phyloP scores from a whole-genome alignment of 1,140 invertebrate species.

The Trichogramma pretiosum region DNA sequence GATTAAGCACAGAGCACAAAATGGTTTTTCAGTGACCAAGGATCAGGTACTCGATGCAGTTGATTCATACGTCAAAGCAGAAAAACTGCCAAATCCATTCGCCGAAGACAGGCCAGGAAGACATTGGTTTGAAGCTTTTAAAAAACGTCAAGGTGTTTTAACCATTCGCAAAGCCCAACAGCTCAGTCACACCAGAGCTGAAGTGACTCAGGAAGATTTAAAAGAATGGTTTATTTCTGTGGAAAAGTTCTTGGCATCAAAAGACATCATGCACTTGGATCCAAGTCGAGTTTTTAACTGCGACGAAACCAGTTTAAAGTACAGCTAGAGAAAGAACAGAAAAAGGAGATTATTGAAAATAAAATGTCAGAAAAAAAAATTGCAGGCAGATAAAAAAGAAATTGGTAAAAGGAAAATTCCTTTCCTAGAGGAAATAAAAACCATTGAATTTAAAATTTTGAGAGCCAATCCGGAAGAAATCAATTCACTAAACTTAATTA shows the following conservation, averaged over 20 bases:
- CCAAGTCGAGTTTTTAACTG: slow-evolving; percentile 29
- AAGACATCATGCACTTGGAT: slow-evolving; percentile 20
- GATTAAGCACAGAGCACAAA: slow-evolving; percentile 14
- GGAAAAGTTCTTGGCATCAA: slow-evolving; percentile 17
- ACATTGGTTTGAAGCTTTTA: slow-evolving; percentile 28
- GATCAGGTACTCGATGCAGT: slow-evolving; percentile 30
- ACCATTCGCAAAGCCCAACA: slow-evolving; percentile 26
- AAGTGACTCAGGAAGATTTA: slow-evolving; percentile 22
- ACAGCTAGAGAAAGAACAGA: no score
- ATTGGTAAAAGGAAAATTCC: no score
- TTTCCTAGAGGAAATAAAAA: no score
- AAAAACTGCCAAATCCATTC: slow-evolving; percentile 27
- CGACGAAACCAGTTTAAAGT: slow-evolving; percentile 34
- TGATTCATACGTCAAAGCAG: slow-evolving; percentile 25
- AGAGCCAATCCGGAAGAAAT: no score
- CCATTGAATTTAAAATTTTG: no score
- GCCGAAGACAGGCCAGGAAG: slow-evolving; percentile 24
- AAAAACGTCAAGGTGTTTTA: slow-evolving; percentile 23
- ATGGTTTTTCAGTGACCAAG: slow-evolving; percentile 30
- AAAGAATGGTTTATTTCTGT: slow-evolving; percentile 24
- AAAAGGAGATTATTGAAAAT: no score
- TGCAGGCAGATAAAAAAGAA: no score
- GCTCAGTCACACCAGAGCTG: slow-evolving; percentile 14
- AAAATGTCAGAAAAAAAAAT: no score
- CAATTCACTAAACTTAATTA: no score